Conservation (phyloP, 2,113 vertebrate genomes). For the Oxyruncus cristatus region DNA sequence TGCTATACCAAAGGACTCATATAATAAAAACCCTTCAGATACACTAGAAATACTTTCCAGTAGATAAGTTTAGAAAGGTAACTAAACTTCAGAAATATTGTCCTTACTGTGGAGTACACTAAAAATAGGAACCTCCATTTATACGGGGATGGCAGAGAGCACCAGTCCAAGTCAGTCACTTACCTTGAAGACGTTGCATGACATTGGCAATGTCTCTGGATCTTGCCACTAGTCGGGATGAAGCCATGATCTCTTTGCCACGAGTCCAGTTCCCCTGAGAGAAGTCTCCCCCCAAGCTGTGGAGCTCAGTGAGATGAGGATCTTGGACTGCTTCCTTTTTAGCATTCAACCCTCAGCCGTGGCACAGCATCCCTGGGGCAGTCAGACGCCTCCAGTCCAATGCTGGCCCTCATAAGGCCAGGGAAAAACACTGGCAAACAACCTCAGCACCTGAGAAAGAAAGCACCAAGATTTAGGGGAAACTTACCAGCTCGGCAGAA, state of each 20-base stretch:
- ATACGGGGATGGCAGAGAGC: neutral
- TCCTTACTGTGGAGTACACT: neutral
- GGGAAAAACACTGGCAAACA: neutral
- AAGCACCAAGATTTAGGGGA: conserved; percentile 14
- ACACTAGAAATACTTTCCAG: neutral
- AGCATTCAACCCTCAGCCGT: conserved; percentile 48
- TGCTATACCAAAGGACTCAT: neutral
- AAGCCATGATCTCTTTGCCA: conserved; percentile 80
- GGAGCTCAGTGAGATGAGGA: neutral
- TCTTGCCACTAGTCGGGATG: conserved; percentile 75
- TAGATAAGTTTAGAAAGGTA: neutral
- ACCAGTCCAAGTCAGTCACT: neutral
- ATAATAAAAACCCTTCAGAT: neutral
- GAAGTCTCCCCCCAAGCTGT: neutral
- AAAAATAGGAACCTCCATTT: neutral
- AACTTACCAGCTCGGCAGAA: neutral
- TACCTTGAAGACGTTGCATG: conserved; percentile 97
- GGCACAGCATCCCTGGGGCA: conserved; percentile 3
- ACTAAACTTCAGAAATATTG: neutral
- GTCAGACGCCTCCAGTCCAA: conserved; percentile 54
- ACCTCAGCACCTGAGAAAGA: conserved; percentile 51
- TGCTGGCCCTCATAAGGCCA: neutral
- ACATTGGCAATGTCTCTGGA: conserved; percentile 88
- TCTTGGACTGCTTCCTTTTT: neutral
- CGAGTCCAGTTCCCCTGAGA: neutral